Evolutionary conservation across 2,113 vertebrate genomes (phyloP), one percentile per base, ranked within the genome.

Genomic region (Eudyptes chrysolophus): DNA sequence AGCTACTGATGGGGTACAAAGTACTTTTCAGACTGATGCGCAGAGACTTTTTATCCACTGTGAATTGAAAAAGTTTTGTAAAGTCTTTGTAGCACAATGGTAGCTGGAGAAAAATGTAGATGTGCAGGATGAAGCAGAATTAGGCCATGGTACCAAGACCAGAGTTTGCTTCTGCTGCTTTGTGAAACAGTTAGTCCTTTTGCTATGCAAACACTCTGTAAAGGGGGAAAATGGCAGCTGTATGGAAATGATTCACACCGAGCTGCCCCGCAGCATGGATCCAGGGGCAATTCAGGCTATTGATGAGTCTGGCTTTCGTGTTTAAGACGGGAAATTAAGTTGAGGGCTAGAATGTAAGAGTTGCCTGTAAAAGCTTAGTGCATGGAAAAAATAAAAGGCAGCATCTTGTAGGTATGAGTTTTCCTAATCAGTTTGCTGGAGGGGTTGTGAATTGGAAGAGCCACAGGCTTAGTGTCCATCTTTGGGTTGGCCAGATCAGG

Each of bases 331-430:
- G 36, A 52, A 51, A 32, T 40, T 3, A 46, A 21, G 2, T 1
- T 11, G 19, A 42, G 16, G 10, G 68, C 13, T 18, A 25, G 42
- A 48, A 62, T 7, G 4, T 40, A 36, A 24, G 64, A 51, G 13
- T 17, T 74, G 25, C 5, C 30, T 32, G 30, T 52, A 16, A 68
- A 34, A n/a, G 29, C 46, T 58, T 10, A 3, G 11, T 14, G 17
- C 7, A 1, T 13, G 25, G 32, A 2, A 18, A 12, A 26, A 71
- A 30, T 0, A 16, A 13, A 48, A 52, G 24, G 34, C 17, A 27
- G 15, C 1, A 0, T 27, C 6, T 32, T 10, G 17, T 8, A 13
- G 19, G 26, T 5, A 1, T 5, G 40, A 52, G 26, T 22, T 49
- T 36, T 58, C 44, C 30, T 40, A 5, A 22, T 0, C 24, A 18